These are phyloP conservation scores for Malurus leucopterus DNA, from an alignment of 2,797 vertebrate species.

Conservation along the genomic window DNA sequence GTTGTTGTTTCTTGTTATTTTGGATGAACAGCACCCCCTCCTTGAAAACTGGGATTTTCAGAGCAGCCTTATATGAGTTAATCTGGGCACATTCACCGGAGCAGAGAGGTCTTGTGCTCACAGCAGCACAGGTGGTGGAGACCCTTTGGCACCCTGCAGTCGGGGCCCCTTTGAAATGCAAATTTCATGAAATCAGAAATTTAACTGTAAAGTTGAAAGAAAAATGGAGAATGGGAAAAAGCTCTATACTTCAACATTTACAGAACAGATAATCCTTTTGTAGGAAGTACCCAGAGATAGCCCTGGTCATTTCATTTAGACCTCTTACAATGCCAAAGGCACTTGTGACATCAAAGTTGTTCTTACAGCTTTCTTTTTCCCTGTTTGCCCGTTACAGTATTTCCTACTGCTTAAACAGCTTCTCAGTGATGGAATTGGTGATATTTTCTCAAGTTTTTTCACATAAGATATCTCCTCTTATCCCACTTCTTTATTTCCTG, in stretches of 20 bases:
- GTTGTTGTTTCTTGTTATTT: background rate
- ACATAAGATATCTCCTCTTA: background rate
- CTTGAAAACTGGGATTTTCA: background rate
- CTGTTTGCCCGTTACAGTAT: background rate
- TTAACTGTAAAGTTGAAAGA: background rate
- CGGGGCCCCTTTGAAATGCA: background rate
- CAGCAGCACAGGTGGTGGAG: background rate
- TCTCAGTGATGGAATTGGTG: background rate
- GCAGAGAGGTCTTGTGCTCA: background rate
- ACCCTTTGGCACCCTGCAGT: background rate
- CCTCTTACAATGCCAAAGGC: background rate
- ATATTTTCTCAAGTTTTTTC: background rate
- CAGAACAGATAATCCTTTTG: background rate
- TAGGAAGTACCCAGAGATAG: background rate
- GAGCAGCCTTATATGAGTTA: background rate
- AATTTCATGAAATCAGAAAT: background rate
- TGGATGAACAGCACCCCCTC: background rate
- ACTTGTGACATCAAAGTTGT: background rate
- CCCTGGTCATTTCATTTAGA: background rate
- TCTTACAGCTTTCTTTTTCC: background rate
- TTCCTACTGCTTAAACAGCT: background rate
- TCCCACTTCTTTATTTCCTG: background rate
- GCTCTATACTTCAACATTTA: background rate
- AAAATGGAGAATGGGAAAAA: background rate
- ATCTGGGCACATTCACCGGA: background rate